Evolutionary conservation across 1,140 invertebrate species (phyloP), one percentile per base, ranked within the genome.

Genomic region (Brachionus rotundiformis): DNA sequence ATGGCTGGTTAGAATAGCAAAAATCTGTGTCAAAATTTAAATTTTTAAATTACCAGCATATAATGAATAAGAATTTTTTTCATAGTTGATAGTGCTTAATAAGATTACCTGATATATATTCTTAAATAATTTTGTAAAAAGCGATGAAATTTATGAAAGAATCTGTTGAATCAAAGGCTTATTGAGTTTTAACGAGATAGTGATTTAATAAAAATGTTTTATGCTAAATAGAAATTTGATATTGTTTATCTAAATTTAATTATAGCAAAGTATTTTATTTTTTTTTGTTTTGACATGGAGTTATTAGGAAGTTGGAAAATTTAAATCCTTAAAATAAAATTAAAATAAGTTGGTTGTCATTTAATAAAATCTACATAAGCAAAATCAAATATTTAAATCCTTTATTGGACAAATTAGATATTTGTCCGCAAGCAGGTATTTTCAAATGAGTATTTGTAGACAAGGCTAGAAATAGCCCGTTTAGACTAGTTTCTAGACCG

Each of bases 161-260:
- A 41, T 41, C 39, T 41, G 39, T 41, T 41, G 10, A 49, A 49
- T 49, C 13, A 49, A 54, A 54, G 8, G 47, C 47, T 54, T 19
- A 54, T 54, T 25, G 16, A 19, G 7, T 41, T 4, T 41, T 11
- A 41, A 41, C 39, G 2, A 54, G 47, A 54, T 54, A 54, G 47
- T 54, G 47, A 54, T 54, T 19, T 54, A 54, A 54, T 19, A 7
- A 54, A 41, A 54, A 54, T 54, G 47, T 54, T 54, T 54, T 54
- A 54, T 54, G 47, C 47, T 54, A 54, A 54, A 54, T 54, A 19
- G 47, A 54, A 54, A 54, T 54, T 54, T 54, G 47, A 54, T 54
- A 54, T 19, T 54, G n/a, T 54, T 54, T 19, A 19, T 23, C 10
- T 54, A 54, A 54, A 54, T 54, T 54, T 19, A 54, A 54, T 54